phyloP scores from a whole-genome alignment of 2,113 vertebrate species.

The Pao palembangensis region DNA sequence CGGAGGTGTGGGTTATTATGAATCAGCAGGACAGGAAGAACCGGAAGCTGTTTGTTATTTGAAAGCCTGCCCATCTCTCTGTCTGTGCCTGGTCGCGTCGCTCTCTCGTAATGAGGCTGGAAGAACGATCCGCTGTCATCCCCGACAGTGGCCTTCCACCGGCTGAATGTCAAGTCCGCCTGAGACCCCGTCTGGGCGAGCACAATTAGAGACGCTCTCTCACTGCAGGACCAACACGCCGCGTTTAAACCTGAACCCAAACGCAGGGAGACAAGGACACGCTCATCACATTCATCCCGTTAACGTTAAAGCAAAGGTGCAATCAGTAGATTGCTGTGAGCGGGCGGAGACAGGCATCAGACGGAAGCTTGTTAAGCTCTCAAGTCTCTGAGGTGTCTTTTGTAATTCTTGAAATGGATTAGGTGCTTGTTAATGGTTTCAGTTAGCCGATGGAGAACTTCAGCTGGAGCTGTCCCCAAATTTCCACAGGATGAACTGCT shows the following conservation, averaged over 20 bases:
- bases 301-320: too few species aligned
- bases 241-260: background rate
- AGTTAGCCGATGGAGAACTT: background rate
- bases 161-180: constrained; percentile 67
- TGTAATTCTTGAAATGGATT: background rate
- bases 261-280: background rate
- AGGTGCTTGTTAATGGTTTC: background rate
- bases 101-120: constrained; percentile 61
- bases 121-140: constrained; percentile 68
- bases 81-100: constrained; percentile 9
- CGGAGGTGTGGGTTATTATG: constrained; percentile 31
- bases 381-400: constrained; percentile 14
- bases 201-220: constrained; percentile 62
- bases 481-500: too few species aligned
- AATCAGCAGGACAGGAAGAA: constrained; percentile 50
- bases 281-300: constrained; percentile 33
- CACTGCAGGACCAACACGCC: constrained; percentile 51
- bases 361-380: constrained; percentile 10
- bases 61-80: constrained; percentile 26
- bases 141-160: constrained; percentile 57
- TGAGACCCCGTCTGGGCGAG: constrained; percentile 62
- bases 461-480: too few species aligned
- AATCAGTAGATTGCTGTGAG: too few species aligned
- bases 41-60: constrained; percentile 58
- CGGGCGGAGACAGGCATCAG: too few species aligned